A percentile compares a stretch with the other conserved stretches of the same genome.
phyloP scores from a whole-genome alignment of 2,888 invertebrate species.

The Listrodromus nycthemerus region DNA sequence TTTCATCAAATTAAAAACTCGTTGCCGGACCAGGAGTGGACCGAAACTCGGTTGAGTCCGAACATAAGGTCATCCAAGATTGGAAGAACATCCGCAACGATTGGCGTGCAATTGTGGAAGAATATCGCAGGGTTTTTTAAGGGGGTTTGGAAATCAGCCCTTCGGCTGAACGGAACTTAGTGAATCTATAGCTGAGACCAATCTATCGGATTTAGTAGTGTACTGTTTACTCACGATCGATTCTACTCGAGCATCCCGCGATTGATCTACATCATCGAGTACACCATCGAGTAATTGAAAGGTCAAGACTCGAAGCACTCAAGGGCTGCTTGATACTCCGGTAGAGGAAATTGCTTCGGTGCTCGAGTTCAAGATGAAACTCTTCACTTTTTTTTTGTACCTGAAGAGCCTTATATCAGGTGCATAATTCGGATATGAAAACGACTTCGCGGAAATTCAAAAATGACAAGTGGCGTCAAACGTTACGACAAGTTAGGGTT shows the following conservation, averaged over 20 bases:
- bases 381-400: too few relatives aligned
- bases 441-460: too few relatives aligned
- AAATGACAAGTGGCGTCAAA: too few relatives aligned
- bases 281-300: background rate
- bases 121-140: background rate
- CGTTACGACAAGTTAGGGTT: too few relatives aligned
- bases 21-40: background rate
- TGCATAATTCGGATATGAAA: too few relatives aligned
- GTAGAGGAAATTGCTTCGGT: background rate
- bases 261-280: background rate
- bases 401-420: too few relatives aligned
- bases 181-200: background rate
- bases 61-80: background rate
- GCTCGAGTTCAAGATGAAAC: too few relatives aligned
- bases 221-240: background rate
- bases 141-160: background rate
- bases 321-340: background rate
- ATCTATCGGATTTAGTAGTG: background rate
- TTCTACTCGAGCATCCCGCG: background rate
- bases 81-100: slow-evolving; percentile 1
- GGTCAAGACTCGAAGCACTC: background rate
- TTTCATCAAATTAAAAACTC: background rate
- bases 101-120: slow-evolving; percentile 11
- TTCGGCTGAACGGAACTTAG: background rate
- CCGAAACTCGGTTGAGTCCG: slow-evolving; percentile 12